Evolutionary conservation across 2,113 vertebrate species (phyloP), one percentile per base, ranked within the genome.

Genomic region (Silurus glanis): DNA sequence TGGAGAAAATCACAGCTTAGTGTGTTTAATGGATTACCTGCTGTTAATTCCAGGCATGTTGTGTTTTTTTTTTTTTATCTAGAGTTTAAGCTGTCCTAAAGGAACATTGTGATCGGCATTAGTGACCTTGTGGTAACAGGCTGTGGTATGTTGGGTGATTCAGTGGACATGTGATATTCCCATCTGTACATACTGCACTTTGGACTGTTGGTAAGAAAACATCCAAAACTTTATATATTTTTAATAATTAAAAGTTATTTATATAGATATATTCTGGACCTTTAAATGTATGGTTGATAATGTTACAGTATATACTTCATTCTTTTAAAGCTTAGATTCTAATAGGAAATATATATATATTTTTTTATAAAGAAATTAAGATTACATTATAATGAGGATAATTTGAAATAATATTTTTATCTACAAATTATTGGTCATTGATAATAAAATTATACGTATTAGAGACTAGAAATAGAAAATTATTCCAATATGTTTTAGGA

Each of bases 1-100:
- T 71, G 23, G 74, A 53, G 74, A 76, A 55, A n/a, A 76, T 53
- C 74, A 55, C 74, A n/a, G 74, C 55, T 55, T 55, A 25, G 51
- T 0, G 2, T 25, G 23, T 55, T 55, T 25, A 55, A 56, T 13
- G 47, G 9, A 19, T 13, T n/a, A 61, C 56, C 16, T 47, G 78
- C 28, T 80, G 25, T 45, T 80, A 45, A 59, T 80, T 80, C 56
- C 5, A 45, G 2, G 17, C 56, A 61, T 47, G 56, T 80, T 23
- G 7, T 79, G 53, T 51, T 28, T 78, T 19, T 55, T 25, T n/a
- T 51, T 16, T 55, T 78, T 37, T 2, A 37, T 37, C 37, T 37
- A 23, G n/a, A 79, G 28, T 28, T 25, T 56, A 79, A 79, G n/a
- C 5, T 58, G 16, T 23, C 25, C 37, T 45, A 19, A 59, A 12